Base-by-base conservation (phyloP, 2,888 invertebrate species). In the Cerceris rybyensis region DNA sequence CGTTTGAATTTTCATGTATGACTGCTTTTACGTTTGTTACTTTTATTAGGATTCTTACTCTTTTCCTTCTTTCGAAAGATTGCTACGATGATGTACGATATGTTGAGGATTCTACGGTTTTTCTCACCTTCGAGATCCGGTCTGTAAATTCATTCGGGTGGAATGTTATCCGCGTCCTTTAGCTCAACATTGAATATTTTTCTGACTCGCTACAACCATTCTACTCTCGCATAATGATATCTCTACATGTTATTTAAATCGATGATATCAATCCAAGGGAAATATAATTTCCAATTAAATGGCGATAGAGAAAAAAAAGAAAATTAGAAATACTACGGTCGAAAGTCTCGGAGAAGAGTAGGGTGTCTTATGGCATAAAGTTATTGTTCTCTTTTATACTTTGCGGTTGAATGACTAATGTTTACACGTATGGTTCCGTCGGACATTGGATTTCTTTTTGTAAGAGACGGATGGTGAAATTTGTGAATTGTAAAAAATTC, bases 71-170 rank as follows among this genome's bases (percentile, higher is more conserved):
- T 46, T 46, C 6, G 6, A 46, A 46, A 46, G 46, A 46, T 52
- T 52, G 52, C 52, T 14, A n/a, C 14, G 52, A 11, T 28, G 28
- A n/a, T 2, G 52, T n/a, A 52, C 17, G 17, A 55, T 17, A 17
- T 55, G 16, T 16, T 17, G 7, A 7, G 55, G 6, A 11, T 55
- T 17, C 17, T 55, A 63, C 49, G 64, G 60, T 69, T 75, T 64
- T 39, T 39, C 13, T 75, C 50, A 11, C 60, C 54, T 71, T 68
- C 49, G 49, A 70, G 57, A 80, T 67, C 73, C 80, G 73, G 81
- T 68, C 52, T n/a, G 70, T 70, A 75, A 75, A 70, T 80, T 73
- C 70, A 75, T 65, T 70, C 54, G 13, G 7, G 60, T 60, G 78
- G 79, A 73, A 73, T 79, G 75, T 52, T 57, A 61, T 17, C 42